Evolutionary conservation across 2,113 vertebrate genomes (phyloP).

Genomic region (Chrysemys picta): DNA sequence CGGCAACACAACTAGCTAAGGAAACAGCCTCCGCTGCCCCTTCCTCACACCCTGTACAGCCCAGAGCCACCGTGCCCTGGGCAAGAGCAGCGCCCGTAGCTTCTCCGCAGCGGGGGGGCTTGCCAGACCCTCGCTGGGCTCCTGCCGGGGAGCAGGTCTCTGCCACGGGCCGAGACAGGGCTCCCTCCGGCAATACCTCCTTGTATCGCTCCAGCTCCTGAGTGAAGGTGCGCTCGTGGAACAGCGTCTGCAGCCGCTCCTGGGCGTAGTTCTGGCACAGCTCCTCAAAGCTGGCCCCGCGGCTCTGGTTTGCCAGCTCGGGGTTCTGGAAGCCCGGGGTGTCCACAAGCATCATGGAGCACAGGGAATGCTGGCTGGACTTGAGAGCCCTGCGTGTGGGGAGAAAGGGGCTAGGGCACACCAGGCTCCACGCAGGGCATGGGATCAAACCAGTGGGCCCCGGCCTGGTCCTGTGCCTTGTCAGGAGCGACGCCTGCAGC

Average conservation of each 20-base stretch:
- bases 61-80: not conserved
- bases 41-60: not conserved
- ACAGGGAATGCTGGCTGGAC: conserved; percentile 95
- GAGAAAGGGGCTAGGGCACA: not conserved
- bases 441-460: no score
- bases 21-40: not conserved
- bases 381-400: conserved; percentile 89
- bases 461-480: no score
- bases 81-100: not conserved
- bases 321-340: conserved; percentile 97
- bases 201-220: conserved; percentile 95
- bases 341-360: conserved; percentile 95
- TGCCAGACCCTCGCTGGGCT: not conserved
- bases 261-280: conserved; percentile 98
- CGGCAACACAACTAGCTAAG: not conserved
- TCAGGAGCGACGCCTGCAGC: not conserved
- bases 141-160: not conserved
- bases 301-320: conserved; percentile 82
- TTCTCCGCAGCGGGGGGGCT: not conserved
- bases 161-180: not conserved
- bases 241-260: conserved; percentile 94
- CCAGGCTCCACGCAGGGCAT: not conserved
- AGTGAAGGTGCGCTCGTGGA: conserved; percentile 92
- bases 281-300: conserved; percentile 95
- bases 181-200: conserved; percentile 82